phyloP scores from a whole-genome alignment of 2,888 invertebrate species.

The Parascotia fuliginaria region DNA sequence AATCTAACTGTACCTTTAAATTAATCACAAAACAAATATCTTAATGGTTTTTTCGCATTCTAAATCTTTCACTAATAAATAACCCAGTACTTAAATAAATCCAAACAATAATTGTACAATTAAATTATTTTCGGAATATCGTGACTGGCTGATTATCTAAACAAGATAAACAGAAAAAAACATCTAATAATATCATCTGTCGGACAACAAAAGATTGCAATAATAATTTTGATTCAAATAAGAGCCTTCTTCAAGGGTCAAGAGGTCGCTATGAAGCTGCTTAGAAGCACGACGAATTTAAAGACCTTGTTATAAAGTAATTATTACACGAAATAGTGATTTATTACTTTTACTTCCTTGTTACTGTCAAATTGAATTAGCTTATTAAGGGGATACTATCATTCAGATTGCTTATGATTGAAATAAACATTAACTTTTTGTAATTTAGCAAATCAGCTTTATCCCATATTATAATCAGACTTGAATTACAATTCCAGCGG shows the following conservation, averaged over 20 bases:
- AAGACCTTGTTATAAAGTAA: slow-evolving; percentile 27
- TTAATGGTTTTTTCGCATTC: no score
- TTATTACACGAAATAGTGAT: slow-evolving; percentile 23
- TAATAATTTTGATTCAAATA: slow-evolving; percentile 43
- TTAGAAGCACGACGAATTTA: slow-evolving; percentile 20
- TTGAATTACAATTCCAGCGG: slow-evolving; percentile 7
- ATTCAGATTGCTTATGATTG: background rate
- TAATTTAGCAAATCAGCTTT: background rate
- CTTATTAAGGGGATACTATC: background rate
- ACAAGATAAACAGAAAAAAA: slow-evolving; percentile 49
- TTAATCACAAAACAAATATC: no score
- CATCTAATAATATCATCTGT: slow-evolving; percentile 59
- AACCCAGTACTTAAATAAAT: background rate
- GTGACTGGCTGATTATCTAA: slow-evolving; percentile 49
- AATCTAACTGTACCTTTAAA: no score
- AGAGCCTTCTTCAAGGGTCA: slow-evolving; percentile 41
- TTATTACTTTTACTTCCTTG: slow-evolving; percentile 26
- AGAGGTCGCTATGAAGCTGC: slow-evolving; percentile 27
- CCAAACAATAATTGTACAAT: background rate
- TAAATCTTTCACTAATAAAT: no score
- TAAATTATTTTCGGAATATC: slow-evolving; percentile 23
- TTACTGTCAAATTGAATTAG: slow-evolving; percentile 10
- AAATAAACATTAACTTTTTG: background rate
- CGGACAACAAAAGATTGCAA: slow-evolving; percentile 58
- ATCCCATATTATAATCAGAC: no score